Conservation (phyloP, 1,140 invertebrate genomes). For the Zaprionus taronus region DNA sequence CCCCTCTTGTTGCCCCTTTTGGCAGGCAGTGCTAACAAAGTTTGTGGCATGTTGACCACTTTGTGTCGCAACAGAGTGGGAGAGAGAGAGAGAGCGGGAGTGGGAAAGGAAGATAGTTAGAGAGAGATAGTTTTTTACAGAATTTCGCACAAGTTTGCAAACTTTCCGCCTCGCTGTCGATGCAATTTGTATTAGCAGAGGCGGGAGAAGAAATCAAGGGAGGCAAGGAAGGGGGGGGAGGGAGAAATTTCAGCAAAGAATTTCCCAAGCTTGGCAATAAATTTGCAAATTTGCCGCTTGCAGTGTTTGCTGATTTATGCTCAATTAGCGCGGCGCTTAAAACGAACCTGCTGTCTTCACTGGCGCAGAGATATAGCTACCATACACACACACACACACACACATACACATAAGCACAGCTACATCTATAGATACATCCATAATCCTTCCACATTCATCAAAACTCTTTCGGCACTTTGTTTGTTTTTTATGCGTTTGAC, state of each 20-base stretch:
- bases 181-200: constrained; percentile 79
- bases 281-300: constrained; percentile 59
- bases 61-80: constrained; percentile 58
- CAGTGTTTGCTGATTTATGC: constrained; percentile 67
- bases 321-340: constrained; percentile 64
- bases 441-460: constrained; percentile 73
- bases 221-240: too few relatives aligned
- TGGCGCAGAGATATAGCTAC: background rate
- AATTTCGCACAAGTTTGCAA: constrained; percentile 30
- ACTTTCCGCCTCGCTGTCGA: constrained; percentile 79
- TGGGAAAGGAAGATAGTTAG: background rate
- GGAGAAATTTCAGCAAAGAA: constrained; percentile 46
- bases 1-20: constrained; percentile 31
- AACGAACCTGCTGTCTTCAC: background rate
- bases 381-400: constrained; percentile 15
- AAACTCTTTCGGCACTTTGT: constrained; percentile 66
- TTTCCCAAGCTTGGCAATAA: constrained; percentile 64
- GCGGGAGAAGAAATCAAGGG: constrained; percentile 8
- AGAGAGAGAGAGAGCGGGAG: background rate
- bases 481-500: constrained; percentile 62
- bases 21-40: constrained; percentile 65
- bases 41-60: constrained; percentile 82
- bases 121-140: constrained; percentile 33
- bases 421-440: constrained; percentile 31
- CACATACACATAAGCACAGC: constrained; percentile 17